Evolutionary conservation across 2,888 invertebrate genomes (phyloP), one percentile per base, ranked within the genome.

Genomic region (Yponomeuta sedellus): DNA sequence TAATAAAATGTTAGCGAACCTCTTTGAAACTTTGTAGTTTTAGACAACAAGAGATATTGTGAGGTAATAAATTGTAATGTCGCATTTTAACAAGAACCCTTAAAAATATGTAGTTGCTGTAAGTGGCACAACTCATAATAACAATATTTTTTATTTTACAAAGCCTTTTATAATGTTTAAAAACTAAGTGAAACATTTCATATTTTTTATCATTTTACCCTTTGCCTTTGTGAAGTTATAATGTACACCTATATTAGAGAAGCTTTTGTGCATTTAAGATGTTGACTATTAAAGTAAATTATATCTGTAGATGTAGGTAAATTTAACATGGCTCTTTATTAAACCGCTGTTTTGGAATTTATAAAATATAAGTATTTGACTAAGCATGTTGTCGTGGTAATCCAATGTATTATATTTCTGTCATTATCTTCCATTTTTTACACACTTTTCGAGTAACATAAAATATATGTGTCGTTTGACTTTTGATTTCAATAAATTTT

Each of bases 261-360:
- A 86, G 88, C 88, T 88, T 89, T 85, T 88, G 83, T 77, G 84
- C 85, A 83, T 90, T 86, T 90, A 90, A 88, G 81, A 88, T 88
- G 90, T 91, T 91, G 87, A 89, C 84, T 89, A 88, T 85, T 88
- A 80, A 77, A 77, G 83, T 85, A 85, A 82, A 79, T 52, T 44
- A 28, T 63, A 63, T 40, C 19, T 63, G 19, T 63, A 44, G 63
- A 39, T 34, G 20, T 63, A 63, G 40, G 20, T 59, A 59, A 56
- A 34, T 25, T 57, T 64, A 61, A 11, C 6, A 44, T 61, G 57
- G 61, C 61, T 61, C 34, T 61, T 28, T 28, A 61, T 28, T 28
- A 22, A 28, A 52, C 8, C 16, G 16, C 12, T 16, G 8, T 52
- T 52, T 52, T 16, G 3, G 16, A 52, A 52, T 52, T 52, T 16